Percentiles rank a stretch among this genome's conserved stretches.
phyloP scores from a whole-genome alignment of 2,797 vertebrate species.

The Channallabes apus region DNA sequence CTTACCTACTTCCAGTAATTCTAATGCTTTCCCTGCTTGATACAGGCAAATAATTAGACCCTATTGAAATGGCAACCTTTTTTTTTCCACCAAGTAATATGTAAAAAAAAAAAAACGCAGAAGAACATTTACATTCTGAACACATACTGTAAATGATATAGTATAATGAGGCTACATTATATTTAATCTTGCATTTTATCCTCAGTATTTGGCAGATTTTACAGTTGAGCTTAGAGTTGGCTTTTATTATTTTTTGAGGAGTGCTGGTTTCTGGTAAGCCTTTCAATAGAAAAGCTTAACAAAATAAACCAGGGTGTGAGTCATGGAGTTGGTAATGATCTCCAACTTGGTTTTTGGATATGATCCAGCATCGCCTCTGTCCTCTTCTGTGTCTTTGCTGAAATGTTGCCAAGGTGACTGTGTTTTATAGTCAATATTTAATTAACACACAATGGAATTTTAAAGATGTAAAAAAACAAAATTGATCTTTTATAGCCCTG shows the following conservation, averaged over 20 bases:
- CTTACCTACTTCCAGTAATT: no score
- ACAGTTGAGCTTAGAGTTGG: background rate
- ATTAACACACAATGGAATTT: background rate
- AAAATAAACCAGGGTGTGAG: background rate
- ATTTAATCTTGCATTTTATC: background rate
- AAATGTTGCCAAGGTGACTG: background rate
- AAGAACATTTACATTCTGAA: background rate
- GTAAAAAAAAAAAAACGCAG: background rate
- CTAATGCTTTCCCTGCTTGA: no score
- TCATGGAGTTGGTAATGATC: slow-evolving; percentile 10
- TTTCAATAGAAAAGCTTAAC: background rate
- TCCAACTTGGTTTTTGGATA: background rate
- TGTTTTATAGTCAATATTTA: background rate
- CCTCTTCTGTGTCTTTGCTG: background rate
- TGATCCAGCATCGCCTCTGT: background rate
- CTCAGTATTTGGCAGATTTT: background rate
- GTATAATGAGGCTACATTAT: background rate
- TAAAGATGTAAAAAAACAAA: background rate
- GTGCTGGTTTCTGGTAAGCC: background rate
- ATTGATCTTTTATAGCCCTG: background rate
- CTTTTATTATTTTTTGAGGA: background rate
- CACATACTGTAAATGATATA: background rate
- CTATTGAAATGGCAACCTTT: no score
- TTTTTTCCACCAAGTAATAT: no score
- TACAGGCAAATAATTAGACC: no score